Conservation (phyloP, 2,113 vertebrate species). For the Leucoraja erinaceus region DNA sequence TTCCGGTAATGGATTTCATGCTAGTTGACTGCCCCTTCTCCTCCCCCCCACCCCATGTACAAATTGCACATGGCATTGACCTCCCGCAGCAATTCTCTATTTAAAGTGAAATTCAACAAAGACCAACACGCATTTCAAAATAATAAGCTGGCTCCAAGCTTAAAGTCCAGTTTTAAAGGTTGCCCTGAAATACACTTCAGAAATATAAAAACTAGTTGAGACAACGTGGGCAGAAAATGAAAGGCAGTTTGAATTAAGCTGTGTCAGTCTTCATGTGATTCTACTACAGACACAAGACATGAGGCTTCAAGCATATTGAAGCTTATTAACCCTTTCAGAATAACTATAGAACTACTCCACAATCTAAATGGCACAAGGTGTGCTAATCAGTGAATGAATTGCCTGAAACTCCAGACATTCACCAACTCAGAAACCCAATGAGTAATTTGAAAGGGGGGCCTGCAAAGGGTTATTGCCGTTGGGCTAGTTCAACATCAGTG, state of each 20-base stretch:
- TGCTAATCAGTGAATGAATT: background rate
- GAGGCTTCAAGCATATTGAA: background rate
- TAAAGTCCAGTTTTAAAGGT: background rate
- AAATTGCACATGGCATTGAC: constrained; percentile 7
- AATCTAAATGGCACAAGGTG: background rate
- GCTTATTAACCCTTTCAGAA: background rate
- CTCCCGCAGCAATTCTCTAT: background rate
- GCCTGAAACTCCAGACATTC: background rate
- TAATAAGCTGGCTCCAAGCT: background rate
- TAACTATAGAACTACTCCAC: too few species aligned
- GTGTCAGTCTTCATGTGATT: background rate
- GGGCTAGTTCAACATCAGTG: background rate
- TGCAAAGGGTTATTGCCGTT: background rate
- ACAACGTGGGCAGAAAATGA: background rate
- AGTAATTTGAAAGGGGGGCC: background rate
- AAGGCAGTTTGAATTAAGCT: background rate
- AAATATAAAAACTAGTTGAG: background rate
- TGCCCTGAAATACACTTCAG: background rate
- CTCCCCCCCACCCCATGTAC: background rate
- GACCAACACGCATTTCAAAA: background rate
- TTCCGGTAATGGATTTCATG: background rate
- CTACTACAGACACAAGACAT: background rate
- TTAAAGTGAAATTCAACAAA: constrained; percentile 31
- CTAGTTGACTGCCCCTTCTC: background rate
- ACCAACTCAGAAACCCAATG: background rate